phyloP scores from a whole-genome alignment of 1,140 invertebrate species.

The Caenorhabditis brenneri region DNA sequence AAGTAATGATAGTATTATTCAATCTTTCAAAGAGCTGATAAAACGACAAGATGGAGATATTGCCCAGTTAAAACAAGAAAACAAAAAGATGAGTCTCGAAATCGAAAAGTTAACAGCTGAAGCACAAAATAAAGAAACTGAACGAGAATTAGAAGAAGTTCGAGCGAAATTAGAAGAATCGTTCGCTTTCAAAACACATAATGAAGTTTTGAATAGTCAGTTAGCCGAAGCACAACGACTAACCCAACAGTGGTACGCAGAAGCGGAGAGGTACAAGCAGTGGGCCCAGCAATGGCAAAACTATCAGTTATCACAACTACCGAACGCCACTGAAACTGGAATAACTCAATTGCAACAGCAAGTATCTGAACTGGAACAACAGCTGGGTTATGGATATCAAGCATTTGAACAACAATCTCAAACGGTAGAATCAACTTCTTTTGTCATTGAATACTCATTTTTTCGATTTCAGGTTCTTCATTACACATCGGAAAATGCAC shows the following conservation, averaged over 20 bases:
- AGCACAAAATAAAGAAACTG: constrained; percentile 30
- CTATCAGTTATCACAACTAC: constrained; percentile 65
- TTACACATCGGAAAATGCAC: constrained; percentile 15
- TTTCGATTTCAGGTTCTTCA: constrained; percentile 47
- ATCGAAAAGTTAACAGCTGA: constrained; percentile 43
- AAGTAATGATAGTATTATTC: constrained; percentile 72
- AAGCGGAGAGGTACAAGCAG: constrained; percentile 63
- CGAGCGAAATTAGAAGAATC: constrained; percentile 37
- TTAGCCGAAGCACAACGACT: constrained; percentile 50
- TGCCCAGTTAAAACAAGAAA: constrained; percentile 78
- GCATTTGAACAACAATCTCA: constrained; percentile 63
- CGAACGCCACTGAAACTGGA: constrained; percentile 46
- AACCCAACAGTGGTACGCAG: constrained; percentile 65
- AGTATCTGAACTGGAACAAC: constrained; percentile 59
- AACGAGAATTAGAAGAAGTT: constrained; percentile 45
- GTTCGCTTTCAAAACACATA: neutral
- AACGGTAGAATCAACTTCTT: neutral
- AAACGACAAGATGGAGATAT: constrained; percentile 81
- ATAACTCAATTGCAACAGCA: constrained; percentile 41
- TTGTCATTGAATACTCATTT: neutral
- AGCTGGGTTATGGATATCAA: constrained; percentile 66
- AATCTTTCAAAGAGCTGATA: constrained; percentile 84
- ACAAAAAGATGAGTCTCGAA: constrained; percentile 83
- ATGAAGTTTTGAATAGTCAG: constrained; percentile 21
- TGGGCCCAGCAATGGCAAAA: constrained; percentile 68